Conservation (phyloP, 1,140 invertebrate species). For the Brevipalpus yothersi region DNA sequence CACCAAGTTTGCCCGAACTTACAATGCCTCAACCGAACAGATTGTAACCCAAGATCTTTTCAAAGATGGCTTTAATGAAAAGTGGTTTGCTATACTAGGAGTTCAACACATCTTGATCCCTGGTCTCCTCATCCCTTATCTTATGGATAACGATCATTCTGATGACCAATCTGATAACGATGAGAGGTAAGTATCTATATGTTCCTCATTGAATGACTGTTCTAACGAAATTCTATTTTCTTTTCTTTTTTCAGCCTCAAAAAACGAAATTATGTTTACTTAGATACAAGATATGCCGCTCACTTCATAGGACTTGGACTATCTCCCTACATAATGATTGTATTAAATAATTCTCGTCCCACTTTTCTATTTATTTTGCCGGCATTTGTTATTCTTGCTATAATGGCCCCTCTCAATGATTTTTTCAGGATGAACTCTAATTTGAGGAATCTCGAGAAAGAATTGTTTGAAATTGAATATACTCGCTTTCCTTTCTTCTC, state of each 20-base stretch:
- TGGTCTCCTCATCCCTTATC: conserved; percentile 91
- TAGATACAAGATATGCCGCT: conserved; percentile 73
- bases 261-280: conserved; percentile 66
- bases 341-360: conserved; percentile 95
- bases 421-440: conserved; percentile 70
- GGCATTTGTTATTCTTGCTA: conserved; percentile 66
- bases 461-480: no score
- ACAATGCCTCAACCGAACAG: conserved; percentile 96
- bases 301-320: conserved; percentile 76
- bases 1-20: no score
- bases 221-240: conserved; percentile 9
- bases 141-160: no score
- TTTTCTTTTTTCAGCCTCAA: conserved; percentile 45
- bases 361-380: conserved; percentile 91
- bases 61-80: no score
- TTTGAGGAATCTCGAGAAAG: conserved; percentile 8
- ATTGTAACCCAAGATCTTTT: conserved; percentile 95
- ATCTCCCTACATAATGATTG: conserved; percentile 93
- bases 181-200: conserved; percentile 28
- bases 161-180: no score
- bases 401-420: conserved; percentile 66
- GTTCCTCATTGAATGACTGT: neutral
- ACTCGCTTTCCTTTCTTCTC: no score
- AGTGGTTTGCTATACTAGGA: conserved; percentile 94
- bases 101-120: conserved; percentile 97